Conservation (phyloP, 1,140 invertebrate species). For the Batillaria attramentaria region DNA sequence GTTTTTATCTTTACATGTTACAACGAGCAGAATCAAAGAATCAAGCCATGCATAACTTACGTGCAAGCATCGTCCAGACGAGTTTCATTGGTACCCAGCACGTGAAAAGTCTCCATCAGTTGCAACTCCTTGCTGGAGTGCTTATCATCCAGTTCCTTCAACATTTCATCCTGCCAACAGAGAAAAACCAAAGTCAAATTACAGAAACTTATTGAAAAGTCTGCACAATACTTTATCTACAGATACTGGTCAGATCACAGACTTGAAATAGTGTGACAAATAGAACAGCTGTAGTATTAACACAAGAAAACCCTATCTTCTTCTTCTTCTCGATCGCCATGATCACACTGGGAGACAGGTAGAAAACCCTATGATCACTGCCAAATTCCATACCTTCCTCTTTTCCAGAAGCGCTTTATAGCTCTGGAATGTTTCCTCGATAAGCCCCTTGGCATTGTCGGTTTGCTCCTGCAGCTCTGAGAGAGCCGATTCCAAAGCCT, state of each 20-base stretch:
- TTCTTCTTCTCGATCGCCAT: too few relatives aligned
- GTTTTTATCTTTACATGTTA: too few relatives aligned
- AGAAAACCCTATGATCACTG: too few relatives aligned
- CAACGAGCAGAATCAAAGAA: too few relatives aligned
- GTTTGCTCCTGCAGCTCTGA: slow-evolving; percentile 88
- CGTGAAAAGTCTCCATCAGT: slow-evolving; percentile 89
- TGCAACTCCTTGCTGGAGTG: slow-evolving; percentile 88
- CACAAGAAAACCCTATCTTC: background rate
- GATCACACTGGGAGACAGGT: too few relatives aligned
- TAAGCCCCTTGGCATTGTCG: slow-evolving; percentile 87
- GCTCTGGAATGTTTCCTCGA: slow-evolving; percentile 85
- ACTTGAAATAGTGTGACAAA: background rate
- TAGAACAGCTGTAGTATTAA: background rate
- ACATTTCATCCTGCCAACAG: slow-evolving; percentile 76
- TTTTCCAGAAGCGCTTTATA: slow-evolving; percentile 88
- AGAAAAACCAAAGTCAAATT: background rate
- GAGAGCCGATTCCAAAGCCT: slow-evolving; percentile 82
- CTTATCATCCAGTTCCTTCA: slow-evolving; percentile 84
- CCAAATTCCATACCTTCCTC: slow-evolving; percentile 73
- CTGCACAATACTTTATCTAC: background rate
- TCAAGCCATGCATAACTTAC: slow-evolving; percentile 20
- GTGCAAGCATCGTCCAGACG: slow-evolving; percentile 88
- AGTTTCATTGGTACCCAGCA: slow-evolving; percentile 83
- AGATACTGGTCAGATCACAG: background rate
- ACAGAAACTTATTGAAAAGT: background rate